Evolutionary conservation across 2,888 invertebrate genomes (phyloP).

Genomic region (Drosophila prostipennis): DNA sequence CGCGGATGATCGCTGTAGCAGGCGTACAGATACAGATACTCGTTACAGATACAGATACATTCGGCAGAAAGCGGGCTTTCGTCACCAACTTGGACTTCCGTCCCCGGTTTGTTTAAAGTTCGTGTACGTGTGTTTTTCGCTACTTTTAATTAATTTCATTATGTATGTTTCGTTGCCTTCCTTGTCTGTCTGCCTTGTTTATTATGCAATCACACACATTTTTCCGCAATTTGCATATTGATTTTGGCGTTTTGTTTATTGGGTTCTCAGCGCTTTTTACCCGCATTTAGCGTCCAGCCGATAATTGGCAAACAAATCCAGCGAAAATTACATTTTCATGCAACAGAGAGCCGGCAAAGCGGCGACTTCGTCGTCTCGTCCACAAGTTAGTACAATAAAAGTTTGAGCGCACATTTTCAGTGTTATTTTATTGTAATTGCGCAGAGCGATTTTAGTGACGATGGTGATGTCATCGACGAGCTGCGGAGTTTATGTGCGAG

Average conservation of each 20-base stretch:
- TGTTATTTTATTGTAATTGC: slow-evolving; percentile 69
- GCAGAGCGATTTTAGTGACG: slow-evolving; percentile 65
- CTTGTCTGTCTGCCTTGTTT: slow-evolving; percentile 49
- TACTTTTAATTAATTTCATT: slow-evolving; percentile 63
- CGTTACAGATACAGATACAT: slow-evolving; percentile 2
- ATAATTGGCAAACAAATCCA: slow-evolving; percentile 55
- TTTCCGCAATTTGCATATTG: slow-evolving; percentile 64
- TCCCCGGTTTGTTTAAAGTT: slow-evolving; percentile 34
- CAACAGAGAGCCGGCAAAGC: slow-evolving; percentile 31
- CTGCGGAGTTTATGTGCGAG: slow-evolving; percentile 54
- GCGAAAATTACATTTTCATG: slow-evolving; percentile 51
- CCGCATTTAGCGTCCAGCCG: slow-evolving; percentile 47
- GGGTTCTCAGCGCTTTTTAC: slow-evolving; percentile 45
- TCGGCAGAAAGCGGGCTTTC: slow-evolving; percentile 22
- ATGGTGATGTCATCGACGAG: slow-evolving; percentile 59
- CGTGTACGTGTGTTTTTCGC: slow-evolving; percentile 44
- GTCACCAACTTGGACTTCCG: slow-evolving; percentile 42
- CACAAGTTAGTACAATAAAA: slow-evolving; percentile 49
- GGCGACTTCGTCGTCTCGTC: slow-evolving; percentile 8
- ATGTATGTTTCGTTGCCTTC: slow-evolving; percentile 43
- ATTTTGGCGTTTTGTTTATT: slow-evolving; percentile 73
- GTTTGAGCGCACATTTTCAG: slow-evolving; percentile 53
- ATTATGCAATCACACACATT: slow-evolving; percentile 72
- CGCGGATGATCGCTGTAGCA: neutral
- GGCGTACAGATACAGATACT: neutral